phyloP scores from a whole-genome alignment of 2,797 vertebrate genomes.

The Aulostomus chinensis region DNA sequence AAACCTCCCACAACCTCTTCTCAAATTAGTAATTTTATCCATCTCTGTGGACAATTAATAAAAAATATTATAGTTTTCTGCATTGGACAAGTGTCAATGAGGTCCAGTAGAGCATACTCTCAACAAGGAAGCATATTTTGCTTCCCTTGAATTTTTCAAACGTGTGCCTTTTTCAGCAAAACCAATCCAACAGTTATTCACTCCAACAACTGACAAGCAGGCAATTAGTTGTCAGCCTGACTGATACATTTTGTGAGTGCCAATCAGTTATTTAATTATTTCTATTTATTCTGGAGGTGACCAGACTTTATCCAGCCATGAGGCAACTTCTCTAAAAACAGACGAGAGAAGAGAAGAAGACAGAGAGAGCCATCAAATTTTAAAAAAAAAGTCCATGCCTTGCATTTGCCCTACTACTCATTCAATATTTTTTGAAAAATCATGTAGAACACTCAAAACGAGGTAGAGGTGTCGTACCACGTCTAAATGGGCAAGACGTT shows the following conservation, averaged over 20 bases:
- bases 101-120: conserved; percentile 4
- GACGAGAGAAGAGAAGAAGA: too few species aligned
- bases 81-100: not conserved
- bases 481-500: too few species aligned
- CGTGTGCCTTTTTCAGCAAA: not conserved
- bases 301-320: not conserved
- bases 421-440: too few species aligned
- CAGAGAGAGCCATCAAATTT: too few species aligned
- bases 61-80: not conserved
- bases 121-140: conserved; percentile 21
- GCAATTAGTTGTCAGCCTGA: not conserved
- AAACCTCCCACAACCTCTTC: not conserved
- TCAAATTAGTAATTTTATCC: too few species aligned
- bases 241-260: too few species aligned
- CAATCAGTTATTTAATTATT: too few species aligned
- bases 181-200: not conserved
- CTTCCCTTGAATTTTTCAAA: conserved; percentile 4
- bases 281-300: not conserved
- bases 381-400: too few species aligned
- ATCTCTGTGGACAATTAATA: not conserved
- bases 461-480: too few species aligned
- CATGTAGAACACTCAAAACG: too few species aligned
- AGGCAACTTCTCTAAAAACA: not conserved
- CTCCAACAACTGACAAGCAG: conserved; percentile 5
- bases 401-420: too few species aligned